These are phyloP conservation scores for Apotomis capreana DNA, from an alignment of 2,888 invertebrate species.

Conservation along the genomic window DNA sequence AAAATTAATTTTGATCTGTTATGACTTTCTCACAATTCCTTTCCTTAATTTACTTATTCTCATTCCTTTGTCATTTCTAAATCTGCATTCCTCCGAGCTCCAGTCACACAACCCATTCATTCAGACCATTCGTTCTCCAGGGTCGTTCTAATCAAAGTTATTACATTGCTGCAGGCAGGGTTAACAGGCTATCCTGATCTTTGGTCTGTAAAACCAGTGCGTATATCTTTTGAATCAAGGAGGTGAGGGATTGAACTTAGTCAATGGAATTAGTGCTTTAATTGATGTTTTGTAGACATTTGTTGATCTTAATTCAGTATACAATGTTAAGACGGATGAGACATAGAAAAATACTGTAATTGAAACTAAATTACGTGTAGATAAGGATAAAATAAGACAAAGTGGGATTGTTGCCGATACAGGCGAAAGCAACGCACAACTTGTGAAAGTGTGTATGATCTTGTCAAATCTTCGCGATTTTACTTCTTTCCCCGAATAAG, in stretches of 20 bases:
- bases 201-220: slow-evolving; percentile 69
- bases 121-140: slow-evolving; percentile 60
- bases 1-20: no score
- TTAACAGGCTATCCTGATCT: slow-evolving; percentile 81
- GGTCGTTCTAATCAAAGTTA: slow-evolving; percentile 80
- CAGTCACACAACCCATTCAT: slow-evolving; percentile 47
- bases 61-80: not conserved
- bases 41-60: not conserved
- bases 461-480: no score
- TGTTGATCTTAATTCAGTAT: not conserved
- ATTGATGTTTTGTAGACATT: slow-evolving; percentile 34
- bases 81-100: slow-evolving; percentile 3
- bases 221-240: slow-evolving; percentile 73
- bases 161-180: slow-evolving; percentile 77
- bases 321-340: not conserved
- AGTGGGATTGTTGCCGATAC: no score
- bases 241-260: slow-evolving; percentile 48
- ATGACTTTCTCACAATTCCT: not conserved
- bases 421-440: no score
- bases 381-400: not conserved
- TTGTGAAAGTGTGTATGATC: no score
- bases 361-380: not conserved
- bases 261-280: slow-evolving; percentile 31
- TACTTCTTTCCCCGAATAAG: no score
- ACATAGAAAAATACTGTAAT: not conserved